Percentiles rank a stretch among this genome's conserved stretches.
Evolutionary conservation across 2,113 vertebrate species (phyloP).

Genomic region (Pachycephala philippinensis): DNA sequence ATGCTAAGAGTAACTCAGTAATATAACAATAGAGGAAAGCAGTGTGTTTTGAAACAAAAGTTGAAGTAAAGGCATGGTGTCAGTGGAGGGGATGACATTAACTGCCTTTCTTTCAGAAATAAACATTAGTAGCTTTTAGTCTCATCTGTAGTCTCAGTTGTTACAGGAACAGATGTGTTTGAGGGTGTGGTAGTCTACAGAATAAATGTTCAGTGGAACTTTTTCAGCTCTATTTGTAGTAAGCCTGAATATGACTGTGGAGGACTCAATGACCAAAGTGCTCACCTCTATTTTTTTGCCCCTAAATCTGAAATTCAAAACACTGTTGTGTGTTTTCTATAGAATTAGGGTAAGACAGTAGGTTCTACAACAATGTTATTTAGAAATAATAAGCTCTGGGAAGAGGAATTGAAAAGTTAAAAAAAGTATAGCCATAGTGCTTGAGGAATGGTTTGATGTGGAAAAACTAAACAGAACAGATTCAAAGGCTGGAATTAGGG

Average conservation of each 20-base stretch:
- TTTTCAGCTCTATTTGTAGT: background rate
- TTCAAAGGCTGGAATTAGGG: background rate
- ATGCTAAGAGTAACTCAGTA: background rate
- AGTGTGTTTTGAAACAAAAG: background rate
- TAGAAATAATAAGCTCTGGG: background rate
- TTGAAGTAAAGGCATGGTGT: background rate
- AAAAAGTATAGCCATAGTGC: background rate
- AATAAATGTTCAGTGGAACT: background rate
- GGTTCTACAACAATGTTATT: background rate
- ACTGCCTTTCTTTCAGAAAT: background rate
- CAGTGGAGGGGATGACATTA: background rate
- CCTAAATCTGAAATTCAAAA: background rate
- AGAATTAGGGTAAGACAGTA: background rate
- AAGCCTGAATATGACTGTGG: background rate
- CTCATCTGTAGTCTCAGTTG: background rate
- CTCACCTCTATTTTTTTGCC: background rate
- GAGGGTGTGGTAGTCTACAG: background rate
- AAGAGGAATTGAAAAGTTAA: background rate
- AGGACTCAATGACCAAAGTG: background rate
- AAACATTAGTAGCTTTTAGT: background rate
- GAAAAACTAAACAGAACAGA: background rate
- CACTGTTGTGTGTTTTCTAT: background rate
- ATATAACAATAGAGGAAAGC: background rate
- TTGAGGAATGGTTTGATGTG: background rate
- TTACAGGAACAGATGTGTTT: background rate